phyloP scores from a whole-genome alignment of 2,888 invertebrate species.

The Bruchidius siliquastri region DNA sequence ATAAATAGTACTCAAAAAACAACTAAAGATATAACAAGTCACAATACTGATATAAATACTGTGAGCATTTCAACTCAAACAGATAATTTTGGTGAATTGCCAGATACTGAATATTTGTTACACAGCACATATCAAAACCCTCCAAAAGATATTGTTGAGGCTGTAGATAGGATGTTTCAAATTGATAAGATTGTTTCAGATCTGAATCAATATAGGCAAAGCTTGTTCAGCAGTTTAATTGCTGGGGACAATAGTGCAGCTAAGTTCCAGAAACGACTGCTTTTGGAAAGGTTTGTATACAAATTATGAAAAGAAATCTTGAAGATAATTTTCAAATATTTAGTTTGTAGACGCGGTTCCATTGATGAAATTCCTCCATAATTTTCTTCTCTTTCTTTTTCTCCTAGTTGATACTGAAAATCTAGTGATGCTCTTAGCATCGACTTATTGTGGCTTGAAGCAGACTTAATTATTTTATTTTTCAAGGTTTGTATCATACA shows the following conservation, averaged over 20 bases:
- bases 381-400: too few relatives aligned
- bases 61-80: background rate
- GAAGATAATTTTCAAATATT: too few relatives aligned
- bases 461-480: background rate
- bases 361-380: too few relatives aligned
- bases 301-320: too few relatives aligned
- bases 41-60: background rate
- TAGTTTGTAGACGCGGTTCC: too few relatives aligned
- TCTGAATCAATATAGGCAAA: conserved; percentile 27
- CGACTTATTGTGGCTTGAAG: too few relatives aligned
- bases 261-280: background rate
- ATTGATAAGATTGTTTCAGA: conserved; percentile 33
- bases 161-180: conserved; percentile 23
- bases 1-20: background rate
- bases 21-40: background rate
- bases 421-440: too few relatives aligned
- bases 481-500: background rate
- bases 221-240: conserved; percentile 20
- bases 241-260: background rate
- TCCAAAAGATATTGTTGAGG: conserved; percentile 15
- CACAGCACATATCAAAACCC: conserved; percentile 4
- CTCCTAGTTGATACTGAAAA: too few relatives aligned
- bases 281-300: background rate
- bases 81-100: conserved; percentile 1
- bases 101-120: background rate